Evolutionary conservation across 2,113 vertebrate species (phyloP), one percentile per base, ranked within the genome.

Genomic region (Labrus mixtus): DNA sequence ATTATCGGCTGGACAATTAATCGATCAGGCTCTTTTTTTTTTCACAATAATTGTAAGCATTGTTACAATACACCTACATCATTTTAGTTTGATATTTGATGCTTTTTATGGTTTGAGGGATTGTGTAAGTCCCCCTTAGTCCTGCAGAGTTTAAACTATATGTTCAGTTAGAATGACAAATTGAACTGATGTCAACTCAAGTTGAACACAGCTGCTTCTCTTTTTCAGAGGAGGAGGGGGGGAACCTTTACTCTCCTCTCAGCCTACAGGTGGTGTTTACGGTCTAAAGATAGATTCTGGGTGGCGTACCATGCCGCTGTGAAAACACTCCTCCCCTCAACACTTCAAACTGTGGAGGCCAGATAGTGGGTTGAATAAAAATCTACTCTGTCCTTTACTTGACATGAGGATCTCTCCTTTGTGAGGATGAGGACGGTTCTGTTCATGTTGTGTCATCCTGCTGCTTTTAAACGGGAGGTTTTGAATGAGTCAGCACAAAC

Each of bases 231-330:
- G 10, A 39, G 37, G 37, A 6, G 10, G 37, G 37, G 10, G 10
- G 37, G 6, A 39, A 39, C 3, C 15, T 13, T 22, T 2, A 16
- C 33, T 13, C 16, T 25, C 65, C 1, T 2, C 50, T 33, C 19
- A 10, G 8, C 3, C 57, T 41, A 10, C 61, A 45, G 55, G 19
- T 50, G 50, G n/a, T 51, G 37, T 46, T 20, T 39, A 41, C 13
- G 33, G 6, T 46, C 53, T 59, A 53, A 82, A 76, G n/a, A 77
- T 22, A 68, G 45, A 59, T 41, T 63, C 11, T 15, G 45, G 45
- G 45, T 46, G 45, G 45, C 16, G 45, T 58, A 11, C 41, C 29
- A 29, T 6, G 23, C 15, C 9, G 39, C 46, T 8, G 22, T 51
- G 25, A 68, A 51, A 56, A 51, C 0, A 13, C 36, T 68, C 46